Percentiles rank a stretch among this genome's conserved stretches.
phyloP scores from a whole-genome alignment of 2,888 invertebrate species.

The Cryptocephalus moraei region DNA sequence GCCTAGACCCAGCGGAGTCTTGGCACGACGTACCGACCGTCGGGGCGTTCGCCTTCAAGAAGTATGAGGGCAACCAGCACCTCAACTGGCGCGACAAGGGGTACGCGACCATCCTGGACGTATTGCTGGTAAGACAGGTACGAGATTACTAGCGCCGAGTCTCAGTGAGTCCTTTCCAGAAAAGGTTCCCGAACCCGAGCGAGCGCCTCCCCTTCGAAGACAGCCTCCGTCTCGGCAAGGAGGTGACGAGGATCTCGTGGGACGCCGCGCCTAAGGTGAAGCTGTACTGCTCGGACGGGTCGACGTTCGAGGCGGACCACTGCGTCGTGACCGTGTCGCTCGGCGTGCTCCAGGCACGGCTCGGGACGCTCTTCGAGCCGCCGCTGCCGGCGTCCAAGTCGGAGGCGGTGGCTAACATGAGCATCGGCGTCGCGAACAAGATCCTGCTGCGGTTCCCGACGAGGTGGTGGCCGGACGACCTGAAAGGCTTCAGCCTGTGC shows the following conservation, averaged over 20 bases:
- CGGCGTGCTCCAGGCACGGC: conserved; percentile 55
- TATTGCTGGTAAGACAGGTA: conserved; percentile 57
- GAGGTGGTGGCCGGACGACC: conserved; percentile 52
- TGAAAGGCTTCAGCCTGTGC: conserved; percentile 45
- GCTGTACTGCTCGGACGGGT: conserved; percentile 44
- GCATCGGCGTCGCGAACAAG: conserved; percentile 58
- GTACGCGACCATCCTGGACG: conserved; percentile 54
- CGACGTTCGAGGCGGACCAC: conserved; percentile 45
- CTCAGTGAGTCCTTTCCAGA: no score
- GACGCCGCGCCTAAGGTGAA: conserved; percentile 14
- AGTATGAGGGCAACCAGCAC: conserved; percentile 58
- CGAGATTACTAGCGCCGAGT: neutral
- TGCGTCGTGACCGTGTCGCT: conserved; percentile 60
- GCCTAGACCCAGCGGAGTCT: conserved; percentile 49
- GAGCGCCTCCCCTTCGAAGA: conserved; percentile 26
- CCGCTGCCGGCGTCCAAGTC: conserved; percentile 44
- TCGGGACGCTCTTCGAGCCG: conserved; percentile 45
- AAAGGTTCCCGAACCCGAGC: conserved; percentile 25
- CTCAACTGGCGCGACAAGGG: conserved; percentile 68
- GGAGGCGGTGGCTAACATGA: conserved; percentile 45
- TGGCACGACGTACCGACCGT: conserved; percentile 47
- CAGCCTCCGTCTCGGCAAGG: conserved; percentile 30
- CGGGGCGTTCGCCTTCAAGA: conserved; percentile 49
- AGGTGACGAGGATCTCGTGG: conserved; percentile 29
- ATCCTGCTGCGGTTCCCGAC: conserved; percentile 52